Base-by-base conservation (phyloP, 2,888 invertebrate genomes). In the Trilocha varians region DNA sequence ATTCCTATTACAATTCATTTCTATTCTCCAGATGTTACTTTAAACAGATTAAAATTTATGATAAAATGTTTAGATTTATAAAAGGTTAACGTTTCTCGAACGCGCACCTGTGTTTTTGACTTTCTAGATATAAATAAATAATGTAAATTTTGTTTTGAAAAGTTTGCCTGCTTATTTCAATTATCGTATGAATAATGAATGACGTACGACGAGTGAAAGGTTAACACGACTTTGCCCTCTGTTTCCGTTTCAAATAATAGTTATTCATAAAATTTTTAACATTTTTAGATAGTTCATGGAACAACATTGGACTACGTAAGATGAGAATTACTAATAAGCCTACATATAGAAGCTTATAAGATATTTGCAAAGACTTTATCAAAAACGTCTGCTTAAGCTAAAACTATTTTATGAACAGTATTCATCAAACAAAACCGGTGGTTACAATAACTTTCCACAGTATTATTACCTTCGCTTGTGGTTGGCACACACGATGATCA, bases 191-290 rank as follows among this genome's bases (percentile, higher is more conserved):
- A 73, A 78, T 80, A 74, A 78, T 72, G 68, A 56, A 70, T 66
- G 46, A 42, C 44, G 52, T 52, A 48, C 57, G 57, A 71, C 61
- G 66, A 80, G 79, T 79, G 80, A 82, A 79, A 83, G 82, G 82
- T 83, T 78, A 80, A 78, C 73, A 57, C 65, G 70, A 55, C 49
- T 55, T 52, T 59, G 62, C 62, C 63, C 63, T 41, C 62, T 52
- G 55, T 59, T 42, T 25, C 25, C 25, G 11, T 25, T 25, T 6
- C 2, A 11, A 34, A 34, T 13, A 9, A 13, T 25, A 13, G 13
- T 14, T 34, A n/a, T 9, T 5, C 13, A 34, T n/a, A 34, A 34
- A 4, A 34, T 34, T 34, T 34, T 34, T 13, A 25, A 25, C 11
- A 25, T 25, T 0, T 25, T 25, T 25, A n/a, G n/a, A n/a, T n/a